Evolutionary conservation across 2,113 vertebrate genomes (phyloP), one percentile per base, ranked within the genome.

Genomic region (Polypterus bichir): DNA sequence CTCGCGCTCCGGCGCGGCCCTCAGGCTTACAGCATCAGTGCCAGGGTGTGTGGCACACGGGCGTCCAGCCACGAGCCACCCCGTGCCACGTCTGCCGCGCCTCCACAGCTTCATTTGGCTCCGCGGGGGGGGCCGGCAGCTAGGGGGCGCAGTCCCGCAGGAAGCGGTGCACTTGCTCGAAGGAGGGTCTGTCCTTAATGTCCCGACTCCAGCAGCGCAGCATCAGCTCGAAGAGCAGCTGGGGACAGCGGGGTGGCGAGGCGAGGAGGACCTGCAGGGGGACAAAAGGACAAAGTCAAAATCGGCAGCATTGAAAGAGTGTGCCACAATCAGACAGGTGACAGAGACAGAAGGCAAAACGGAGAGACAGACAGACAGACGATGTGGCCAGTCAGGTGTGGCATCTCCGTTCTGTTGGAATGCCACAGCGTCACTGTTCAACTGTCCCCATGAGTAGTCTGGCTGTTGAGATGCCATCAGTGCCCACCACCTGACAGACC

Each of bases 201-300:
- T 91, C 85, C 2, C 89, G 82, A 58, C 75, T 77, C 89, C 89
- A 91, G 59, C 89, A 91, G 56, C 74, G 76, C 84, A 91, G 84
- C 89, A 91, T 90, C 68, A 90, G 69, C 71, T 88, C 85, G 44
- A 89, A 90, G 59, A 89, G 81, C 48, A 81, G 84, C 1, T 82
- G 77, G 0, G 88, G 87, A 62, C 89, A 91, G 59, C 89, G 81
- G 0, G 84, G 81, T 1, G 89, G 88, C 44, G 80, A 77, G 1
- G 83, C 86, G 47, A 91, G 86, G 66, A 85, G 86, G 69, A 87
- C 84, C 89, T 91, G 69, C 9, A 0, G 10, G 48, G 48, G 64
- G 54, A 62, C 11, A 48, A 4, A 3, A 9, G 5, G 52, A 7
- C 9, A 49, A 11, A 49, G 9, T 4, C 47, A 11, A 11, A 10